Percentiles rank a stretch among this genome's conserved stretches.
Conservation (phyloP, 2,888 invertebrate genomes). For the Deladenus siricidicola region DNA sequence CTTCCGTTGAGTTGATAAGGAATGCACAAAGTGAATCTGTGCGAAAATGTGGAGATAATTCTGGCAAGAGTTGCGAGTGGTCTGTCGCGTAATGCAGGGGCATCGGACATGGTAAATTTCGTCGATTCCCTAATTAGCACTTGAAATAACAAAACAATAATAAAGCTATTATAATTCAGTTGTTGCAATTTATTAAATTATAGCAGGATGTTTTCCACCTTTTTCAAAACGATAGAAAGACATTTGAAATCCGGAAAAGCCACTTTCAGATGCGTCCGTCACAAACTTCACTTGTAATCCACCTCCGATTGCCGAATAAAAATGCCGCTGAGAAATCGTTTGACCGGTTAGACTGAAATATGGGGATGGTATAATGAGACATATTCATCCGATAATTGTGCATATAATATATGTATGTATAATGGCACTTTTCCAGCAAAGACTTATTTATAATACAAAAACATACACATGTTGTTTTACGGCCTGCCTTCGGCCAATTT, state of each 20-base stretch:
- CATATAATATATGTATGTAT: no score
- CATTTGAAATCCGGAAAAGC: constrained; percentile 25
- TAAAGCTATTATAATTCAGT: no score
- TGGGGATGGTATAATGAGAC: neutral
- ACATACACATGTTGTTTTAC: constrained; percentile 25
- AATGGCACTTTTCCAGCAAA: no score
- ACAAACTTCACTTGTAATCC: constrained; percentile 23
- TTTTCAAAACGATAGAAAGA: constrained; percentile 9
- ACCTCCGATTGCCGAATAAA: constrained; percentile 27
- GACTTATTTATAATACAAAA: no score
- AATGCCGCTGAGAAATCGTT: constrained; percentile 12
- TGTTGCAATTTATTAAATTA: neutral
- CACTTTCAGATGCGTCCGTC: constrained; percentile 23
- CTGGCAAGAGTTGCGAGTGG: constrained; percentile 4
- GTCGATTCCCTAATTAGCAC: neutral
- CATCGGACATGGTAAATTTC: constrained; percentile 8
- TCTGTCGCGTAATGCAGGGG: constrained; percentile 9
- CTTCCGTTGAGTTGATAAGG: constrained; percentile 17
- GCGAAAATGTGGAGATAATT: constrained; percentile 1
- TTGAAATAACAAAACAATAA: neutral
- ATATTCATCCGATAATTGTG: no score
- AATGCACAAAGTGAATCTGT: constrained; percentile 9
- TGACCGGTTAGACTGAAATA: constrained; percentile 17
- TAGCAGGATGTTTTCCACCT: neutral
- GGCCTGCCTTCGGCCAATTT: neutral